phyloP scores from a whole-genome alignment of 2,888 invertebrate genomes.

The Nomada fucata region DNA sequence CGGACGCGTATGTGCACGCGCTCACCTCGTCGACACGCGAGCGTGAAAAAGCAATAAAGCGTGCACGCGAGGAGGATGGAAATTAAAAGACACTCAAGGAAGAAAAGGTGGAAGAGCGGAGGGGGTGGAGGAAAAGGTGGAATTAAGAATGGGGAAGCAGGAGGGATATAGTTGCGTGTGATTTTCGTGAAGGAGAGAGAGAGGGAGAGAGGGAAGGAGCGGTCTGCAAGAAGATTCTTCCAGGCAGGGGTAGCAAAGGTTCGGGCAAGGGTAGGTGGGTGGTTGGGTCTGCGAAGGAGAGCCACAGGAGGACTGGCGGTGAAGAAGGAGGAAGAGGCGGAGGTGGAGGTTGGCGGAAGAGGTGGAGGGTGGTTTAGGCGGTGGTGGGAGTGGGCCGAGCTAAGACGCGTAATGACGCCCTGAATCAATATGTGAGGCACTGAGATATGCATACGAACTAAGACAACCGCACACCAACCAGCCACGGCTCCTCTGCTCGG shows the following conservation, averaged over 20 bases:
- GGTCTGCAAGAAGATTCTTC: slow-evolving; percentile 75
- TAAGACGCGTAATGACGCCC: slow-evolving; percentile 84
- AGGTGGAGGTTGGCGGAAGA: slow-evolving; percentile 35
- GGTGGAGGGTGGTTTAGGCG: slow-evolving; percentile 72
- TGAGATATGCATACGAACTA: slow-evolving; percentile 84
- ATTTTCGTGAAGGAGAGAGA: slow-evolving; percentile 38
- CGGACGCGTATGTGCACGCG: slow-evolving; percentile 3
- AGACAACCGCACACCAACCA: slow-evolving; percentile 80
- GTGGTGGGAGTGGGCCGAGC: slow-evolving; percentile 79
- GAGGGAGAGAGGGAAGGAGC: slow-evolving; percentile 34
- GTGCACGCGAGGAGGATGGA: slow-evolving; percentile 1
- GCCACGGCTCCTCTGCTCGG: slow-evolving; percentile 70
- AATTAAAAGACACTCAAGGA: slow-evolving; percentile 1
- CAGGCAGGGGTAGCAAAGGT: slow-evolving; percentile 71
- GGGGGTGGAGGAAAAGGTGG: neutral
- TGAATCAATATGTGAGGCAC: slow-evolving; percentile 84
- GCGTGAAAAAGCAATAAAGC: neutral
- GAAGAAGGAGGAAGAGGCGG: slow-evolving; percentile 28
- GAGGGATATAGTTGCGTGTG: slow-evolving; percentile 50
- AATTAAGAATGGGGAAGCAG: slow-evolving; percentile 29
- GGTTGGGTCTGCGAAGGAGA: slow-evolving; percentile 72
- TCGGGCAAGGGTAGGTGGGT: slow-evolving; percentile 66
- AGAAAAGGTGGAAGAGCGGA: neutral
- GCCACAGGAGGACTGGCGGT: slow-evolving; percentile 69
- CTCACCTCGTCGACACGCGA: slow-evolving; percentile 27